Evolutionary conservation across 2,113 vertebrate genomes (phyloP), one percentile per base, ranked within the genome.

Genomic region (Oplegnathus fasciatus): DNA sequence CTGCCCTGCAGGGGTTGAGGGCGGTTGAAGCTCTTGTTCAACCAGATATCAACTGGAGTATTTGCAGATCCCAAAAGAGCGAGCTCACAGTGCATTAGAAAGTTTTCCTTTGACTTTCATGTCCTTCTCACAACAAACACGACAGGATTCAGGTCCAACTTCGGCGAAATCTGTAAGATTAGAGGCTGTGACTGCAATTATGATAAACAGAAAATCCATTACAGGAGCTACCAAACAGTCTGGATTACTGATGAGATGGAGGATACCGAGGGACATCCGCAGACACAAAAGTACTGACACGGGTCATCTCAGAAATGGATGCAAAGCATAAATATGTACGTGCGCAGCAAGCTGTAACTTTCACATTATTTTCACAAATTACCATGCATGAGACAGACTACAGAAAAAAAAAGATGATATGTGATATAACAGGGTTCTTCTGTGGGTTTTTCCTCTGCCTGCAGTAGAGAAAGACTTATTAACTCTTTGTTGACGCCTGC

Each of bases 121-220:
- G 22, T 76, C 37, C 54, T 71, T 52, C 48, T 72, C 32, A 1
- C 30, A 50, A 34, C 14, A 20, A 42, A 80, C 34, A 69, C 9
- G 5, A 60, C 0, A 32, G 32, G 24, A 86, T 74, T 80, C 13
- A 5, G n/a, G n/a, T 75, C 75, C 18, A 48, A 37, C 66, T 75
- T 78, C 3, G 13, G 30, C 3, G 5, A 62, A 57, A 58, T n/a
- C 76, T 58, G 62, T 61, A 69, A 87, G 89, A 92, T 94, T 83
- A 93, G 69, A 78, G 86, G 82, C 66, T 78, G 58, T 46, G 88
- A 91, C 90, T 86, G 84, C 85, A 93, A 93, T 94, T 93, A 93
- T 69, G 94, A 94, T 94, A 64, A 92, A 88, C 79, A 87, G 78
- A 65, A 66, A 80, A 92, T 94, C 84, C 73, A 89, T 92, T 92